Evolutionary conservation across 2,888 invertebrate species (phyloP).

Genomic region (Euclidia mi): DNA sequence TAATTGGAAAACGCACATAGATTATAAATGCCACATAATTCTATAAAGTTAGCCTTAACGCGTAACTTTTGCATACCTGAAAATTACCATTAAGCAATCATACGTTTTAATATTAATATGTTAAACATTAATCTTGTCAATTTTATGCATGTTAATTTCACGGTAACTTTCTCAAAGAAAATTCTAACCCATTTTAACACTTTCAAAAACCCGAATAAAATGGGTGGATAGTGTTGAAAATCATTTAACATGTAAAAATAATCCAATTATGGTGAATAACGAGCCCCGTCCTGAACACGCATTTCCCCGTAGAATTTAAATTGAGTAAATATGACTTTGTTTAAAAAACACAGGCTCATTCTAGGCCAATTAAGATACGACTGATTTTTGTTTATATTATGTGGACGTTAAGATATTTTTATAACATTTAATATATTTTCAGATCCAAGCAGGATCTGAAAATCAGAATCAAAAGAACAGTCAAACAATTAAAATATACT

Average conservation of each 20-base stretch:
- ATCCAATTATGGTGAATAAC: constrained; percentile 66
- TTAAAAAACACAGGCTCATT: constrained; percentile 30
- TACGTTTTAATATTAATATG: neutral
- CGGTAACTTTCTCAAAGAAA: constrained; percentile 12
- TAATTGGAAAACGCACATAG: no score
- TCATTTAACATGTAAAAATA: constrained; percentile 46
- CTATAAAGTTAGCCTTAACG: no score
- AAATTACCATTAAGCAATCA: no score
- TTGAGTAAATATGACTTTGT: constrained; percentile 65
- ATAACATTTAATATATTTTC: no score
- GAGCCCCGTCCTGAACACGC: constrained; percentile 67
- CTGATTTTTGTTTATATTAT: constrained; percentile 1
- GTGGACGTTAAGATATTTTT: no score
- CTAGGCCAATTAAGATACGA: constrained; percentile 24
- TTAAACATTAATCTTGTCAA: neutral
- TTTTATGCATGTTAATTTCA: constrained; percentile 11
- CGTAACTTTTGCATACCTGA: no score
- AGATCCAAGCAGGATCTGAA: no score
- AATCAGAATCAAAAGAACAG: no score
- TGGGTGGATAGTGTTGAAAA: constrained; percentile 28
- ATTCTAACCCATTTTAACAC: constrained; percentile 12
- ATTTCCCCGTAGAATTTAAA: constrained; percentile 66
- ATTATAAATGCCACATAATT: no score
- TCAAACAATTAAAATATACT: no score
- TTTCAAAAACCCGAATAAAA: constrained; percentile 15